Base-by-base conservation (phyloP, 2,888 invertebrate species). In the Malthinus seriepunctatus region DNA sequence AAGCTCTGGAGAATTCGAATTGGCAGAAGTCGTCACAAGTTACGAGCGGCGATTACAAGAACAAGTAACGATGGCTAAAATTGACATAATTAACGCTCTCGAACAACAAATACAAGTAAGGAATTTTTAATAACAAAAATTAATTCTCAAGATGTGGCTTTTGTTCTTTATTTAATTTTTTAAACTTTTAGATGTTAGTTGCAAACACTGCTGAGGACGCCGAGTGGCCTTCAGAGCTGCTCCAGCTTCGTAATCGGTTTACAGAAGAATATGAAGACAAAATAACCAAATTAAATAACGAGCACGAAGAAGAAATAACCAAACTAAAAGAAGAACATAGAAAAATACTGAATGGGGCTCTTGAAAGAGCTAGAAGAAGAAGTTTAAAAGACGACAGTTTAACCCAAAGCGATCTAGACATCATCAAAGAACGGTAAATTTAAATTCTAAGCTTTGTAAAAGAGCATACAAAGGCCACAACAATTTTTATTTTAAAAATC, bases 41-140 rank as follows among this genome's bases (percentile, higher is more conserved):
- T 84, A 84, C 67, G 83, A 84, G 64, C 72, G 79, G 54, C 78
- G 82, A 33, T 77, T 87, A 62, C 82, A 84, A 70, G 85, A 87
- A 73, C 86, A 87, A 76, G 79, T 87, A 63, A 79, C 84, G 49
- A 77, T 85, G 72, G 88, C 88, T 62, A 84, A 86, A 67, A 82
- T 84, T 70, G 89, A 90, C 73, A 86, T 90, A 67, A 82, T 87
- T 63, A 82, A 83, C 64, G 86, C 87, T 67, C 80, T 91, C 67
- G 88, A 88, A 77, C 84, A 84, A 56, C 87, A 90, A 74, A 85
- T 91, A 70, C 88, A 89, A 88, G 91, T 90, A 83, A 78, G 80
- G 42, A 52, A 32, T 32, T 33, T 48, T 35, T 0, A 15, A n/a
- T 14, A 9, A 47, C 23, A 0, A 12, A 51, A 2, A 39, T 32